Base-by-base conservation (phyloP, 2,888 invertebrate species). In the Opisthograptis luteolata region DNA sequence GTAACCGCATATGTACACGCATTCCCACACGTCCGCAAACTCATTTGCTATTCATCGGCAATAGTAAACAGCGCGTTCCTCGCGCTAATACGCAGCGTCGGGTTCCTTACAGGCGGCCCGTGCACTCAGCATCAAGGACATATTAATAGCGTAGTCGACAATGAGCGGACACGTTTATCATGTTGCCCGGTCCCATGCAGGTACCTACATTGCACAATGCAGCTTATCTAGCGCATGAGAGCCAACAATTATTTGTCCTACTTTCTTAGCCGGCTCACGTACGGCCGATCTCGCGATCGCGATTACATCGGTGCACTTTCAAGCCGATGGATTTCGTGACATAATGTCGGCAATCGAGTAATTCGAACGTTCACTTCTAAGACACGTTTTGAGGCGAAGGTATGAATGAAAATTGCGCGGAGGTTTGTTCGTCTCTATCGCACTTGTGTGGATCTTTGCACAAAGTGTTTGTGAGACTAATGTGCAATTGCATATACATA, bases 161-260 rank as follows among this genome's bases (percentile, higher is more conserved):
- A 81, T 79, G 73, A 75, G 73, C 79, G 79, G 79, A 75, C 77
- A 74, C 79, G 77, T 81, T 79, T 73, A 79, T 82, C 81, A 80
- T 73, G 72, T 56, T 50, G 64, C 64, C 65, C 64, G 69, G 74
- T 73, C 79, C 81, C 77, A 78, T 81, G 72, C 73, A 73, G 58
- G 55, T 49, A 24, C n/a, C n/a, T n/a, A n/a, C 45, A 73, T 87
- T 86, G 86, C 85, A 84, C 85, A 85, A 84, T 83, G 84, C 83
- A 82, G 78, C 81, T 84, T 86, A 86, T 82, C 82, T 84, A 76
- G 79, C 75, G 67, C 77, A 77, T 70, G 76, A 76, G 80, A 84
- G 73, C 71, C 69, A 76, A 76, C 79, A 79, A 81, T 81, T 84
- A 80, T 77, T 75, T 81, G 87, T 68, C 80, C 84, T 64, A 86